Conservation (phyloP, 1,140 invertebrate species). For the Elysia chlorotica region DNA sequence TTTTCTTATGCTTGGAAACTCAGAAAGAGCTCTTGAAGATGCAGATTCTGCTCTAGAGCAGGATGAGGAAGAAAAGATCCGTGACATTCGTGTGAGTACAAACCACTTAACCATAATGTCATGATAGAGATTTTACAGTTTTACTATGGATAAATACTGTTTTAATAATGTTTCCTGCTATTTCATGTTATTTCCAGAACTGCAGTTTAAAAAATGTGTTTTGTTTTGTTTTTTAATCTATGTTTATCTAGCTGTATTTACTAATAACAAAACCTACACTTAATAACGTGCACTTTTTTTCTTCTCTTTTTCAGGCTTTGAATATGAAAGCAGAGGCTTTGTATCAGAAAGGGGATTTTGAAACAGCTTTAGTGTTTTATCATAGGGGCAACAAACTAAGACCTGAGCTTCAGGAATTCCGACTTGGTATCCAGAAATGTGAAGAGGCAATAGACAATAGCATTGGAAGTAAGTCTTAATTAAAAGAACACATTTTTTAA, state of each 20-base stretch:
- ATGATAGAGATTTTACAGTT: no score
- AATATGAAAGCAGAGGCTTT: constrained; percentile 91
- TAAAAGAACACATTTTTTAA: no score
- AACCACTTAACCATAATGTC: no score
- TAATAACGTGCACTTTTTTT: no score
- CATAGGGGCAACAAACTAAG: constrained; percentile 83
- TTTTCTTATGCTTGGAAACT: constrained; percentile 84
- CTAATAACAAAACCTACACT: no score
- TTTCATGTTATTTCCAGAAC: no score
- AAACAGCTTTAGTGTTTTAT: constrained; percentile 89
- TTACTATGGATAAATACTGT: no score
- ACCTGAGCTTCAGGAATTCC: constrained; percentile 84
- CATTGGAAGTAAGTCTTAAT: constrained; percentile 71
- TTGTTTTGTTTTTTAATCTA: no score
- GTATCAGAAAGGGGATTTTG: constrained; percentile 90
- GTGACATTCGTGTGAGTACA: constrained; percentile 67
- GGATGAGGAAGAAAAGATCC: constrained; percentile 73
- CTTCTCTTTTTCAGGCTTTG: constrained; percentile 68
- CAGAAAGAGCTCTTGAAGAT: constrained; percentile 80
- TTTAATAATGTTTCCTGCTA: no score
- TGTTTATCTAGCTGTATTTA: no score
- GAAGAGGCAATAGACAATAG: constrained; percentile 93
- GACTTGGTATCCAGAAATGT: constrained; percentile 89
- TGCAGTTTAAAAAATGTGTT: no score
- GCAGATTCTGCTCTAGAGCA: constrained; percentile 79